These are phyloP conservation scores for Pteronotus mesoamericanus DNA, from an alignment of 2,797 vertebrate genomes.

Conservation along the genomic window DNA sequence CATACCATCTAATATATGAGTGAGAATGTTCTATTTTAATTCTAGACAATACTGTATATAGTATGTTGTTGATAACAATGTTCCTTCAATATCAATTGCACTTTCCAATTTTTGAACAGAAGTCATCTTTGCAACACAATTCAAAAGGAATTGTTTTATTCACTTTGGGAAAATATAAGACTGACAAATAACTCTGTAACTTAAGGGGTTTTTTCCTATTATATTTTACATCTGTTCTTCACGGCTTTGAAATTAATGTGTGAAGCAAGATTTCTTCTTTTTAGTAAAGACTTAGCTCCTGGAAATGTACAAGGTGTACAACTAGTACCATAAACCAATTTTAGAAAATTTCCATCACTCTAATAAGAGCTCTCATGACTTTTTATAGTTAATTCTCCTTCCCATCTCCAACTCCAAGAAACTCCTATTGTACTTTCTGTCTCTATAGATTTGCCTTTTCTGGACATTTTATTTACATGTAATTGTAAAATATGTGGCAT, in stretches of 20 bases:
- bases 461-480: not conserved
- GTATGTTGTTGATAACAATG: not conserved
- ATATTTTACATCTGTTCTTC: not conserved
- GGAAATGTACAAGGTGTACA: too few species aligned
- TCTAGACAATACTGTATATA: not conserved
- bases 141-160: not conserved
- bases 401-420: too few species aligned
- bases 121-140: not conserved
- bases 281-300: not conserved
- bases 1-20: fast-evolving
- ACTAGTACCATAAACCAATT: not conserved
- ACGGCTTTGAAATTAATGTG: not conserved
- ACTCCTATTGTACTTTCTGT: not conserved
- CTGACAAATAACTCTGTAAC: not conserved
- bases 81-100: not conserved
- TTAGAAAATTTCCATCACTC: not conserved
- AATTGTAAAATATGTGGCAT: not conserved
- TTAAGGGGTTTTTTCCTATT: not conserved
- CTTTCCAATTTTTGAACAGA: not conserved
- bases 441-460: not conserved
- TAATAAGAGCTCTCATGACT: not conserved
- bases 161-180: not conserved
- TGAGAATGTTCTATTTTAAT: not conserved
- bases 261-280: not conserved
- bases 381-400: not conserved